Percentiles rank a stretch among this genome's conserved stretches.
Conservation (phyloP, 2,113 vertebrate genomes). For the Thinocorus orbignyianus region DNA sequence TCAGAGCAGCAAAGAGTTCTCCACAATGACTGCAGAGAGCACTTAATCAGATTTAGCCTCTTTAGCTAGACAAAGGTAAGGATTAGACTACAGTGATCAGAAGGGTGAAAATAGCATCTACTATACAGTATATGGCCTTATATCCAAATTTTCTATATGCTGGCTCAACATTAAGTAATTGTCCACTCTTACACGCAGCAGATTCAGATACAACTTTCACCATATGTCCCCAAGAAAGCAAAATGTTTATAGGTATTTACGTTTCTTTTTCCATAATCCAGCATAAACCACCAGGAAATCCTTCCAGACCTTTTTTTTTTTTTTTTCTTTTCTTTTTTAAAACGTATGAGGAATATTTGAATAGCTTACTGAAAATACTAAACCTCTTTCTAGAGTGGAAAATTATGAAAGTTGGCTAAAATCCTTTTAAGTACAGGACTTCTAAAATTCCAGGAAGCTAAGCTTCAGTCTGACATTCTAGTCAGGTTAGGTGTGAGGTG, state of each 20-base stretch:
- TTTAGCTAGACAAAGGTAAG: conserved; percentile 24
- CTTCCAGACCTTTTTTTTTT: background rate
- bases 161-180: background rate
- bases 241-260: background rate
- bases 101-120: conserved; percentile 14
- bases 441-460: background rate
- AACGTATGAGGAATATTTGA: background rate
- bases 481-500: background rate
- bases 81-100: conserved; percentile 9
- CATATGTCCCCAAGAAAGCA: background rate
- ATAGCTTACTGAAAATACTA: background rate
- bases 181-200: background rate
- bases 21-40: background rate
- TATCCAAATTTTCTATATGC: background rate
- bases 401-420: background rate
- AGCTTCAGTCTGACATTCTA: background rate
- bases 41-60: conserved; percentile 51
- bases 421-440: background rate
- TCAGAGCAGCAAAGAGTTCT: background rate
- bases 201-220: background rate
- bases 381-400: background rate
- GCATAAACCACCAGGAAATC: background rate
- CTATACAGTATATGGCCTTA: background rate
- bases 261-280: background rate
- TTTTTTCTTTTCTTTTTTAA: background rate